Evolutionary conservation across 2,888 invertebrate genomes (phyloP).

Genomic region (Diabrotica balteata): DNA sequence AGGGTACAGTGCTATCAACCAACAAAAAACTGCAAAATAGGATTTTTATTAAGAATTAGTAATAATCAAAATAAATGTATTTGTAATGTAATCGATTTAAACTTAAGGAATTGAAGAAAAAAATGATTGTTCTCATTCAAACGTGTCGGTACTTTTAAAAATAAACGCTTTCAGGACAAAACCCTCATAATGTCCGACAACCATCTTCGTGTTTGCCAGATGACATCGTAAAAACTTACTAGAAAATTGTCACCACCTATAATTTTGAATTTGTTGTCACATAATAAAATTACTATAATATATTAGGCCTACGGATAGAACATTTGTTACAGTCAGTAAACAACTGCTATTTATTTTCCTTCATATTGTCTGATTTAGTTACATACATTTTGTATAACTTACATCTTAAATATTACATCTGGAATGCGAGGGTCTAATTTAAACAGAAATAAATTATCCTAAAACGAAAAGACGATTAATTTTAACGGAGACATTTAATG

Average conservation of each 20-base stretch:
- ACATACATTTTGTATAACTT: slow-evolving; percentile 1
- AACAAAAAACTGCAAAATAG: too few relatives aligned
- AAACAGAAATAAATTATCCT: neutral
- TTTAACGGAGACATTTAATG: too few relatives aligned
- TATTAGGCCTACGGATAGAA: slow-evolving; percentile 27
- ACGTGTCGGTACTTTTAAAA: too few relatives aligned
- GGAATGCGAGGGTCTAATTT: neutral
- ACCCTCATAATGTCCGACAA: neutral
- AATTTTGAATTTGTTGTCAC: slow-evolving; percentile 30
- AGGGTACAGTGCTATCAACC: too few relatives aligned
- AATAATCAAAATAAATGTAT: too few relatives aligned
- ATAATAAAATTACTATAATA: slow-evolving; percentile 32
- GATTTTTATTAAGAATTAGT: too few relatives aligned
- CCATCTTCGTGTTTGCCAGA: slow-evolving; percentile 24
- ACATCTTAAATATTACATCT: neutral
- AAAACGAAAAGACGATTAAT: neutral
- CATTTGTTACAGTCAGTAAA: slow-evolving; percentile 23
- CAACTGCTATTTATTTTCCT: slow-evolving; percentile 27
- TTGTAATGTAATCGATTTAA: too few relatives aligned
- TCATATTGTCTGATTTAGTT: slow-evolving; percentile 25
- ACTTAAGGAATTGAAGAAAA: too few relatives aligned
- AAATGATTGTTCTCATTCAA: too few relatives aligned
- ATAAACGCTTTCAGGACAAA: too few relatives aligned
- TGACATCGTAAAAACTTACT: slow-evolving; percentile 17
- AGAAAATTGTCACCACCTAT: slow-evolving; percentile 26